Evolutionary conservation across 2,888 invertebrate genomes (phyloP).

Genomic region (Sinhomidia bicolor): DNA sequence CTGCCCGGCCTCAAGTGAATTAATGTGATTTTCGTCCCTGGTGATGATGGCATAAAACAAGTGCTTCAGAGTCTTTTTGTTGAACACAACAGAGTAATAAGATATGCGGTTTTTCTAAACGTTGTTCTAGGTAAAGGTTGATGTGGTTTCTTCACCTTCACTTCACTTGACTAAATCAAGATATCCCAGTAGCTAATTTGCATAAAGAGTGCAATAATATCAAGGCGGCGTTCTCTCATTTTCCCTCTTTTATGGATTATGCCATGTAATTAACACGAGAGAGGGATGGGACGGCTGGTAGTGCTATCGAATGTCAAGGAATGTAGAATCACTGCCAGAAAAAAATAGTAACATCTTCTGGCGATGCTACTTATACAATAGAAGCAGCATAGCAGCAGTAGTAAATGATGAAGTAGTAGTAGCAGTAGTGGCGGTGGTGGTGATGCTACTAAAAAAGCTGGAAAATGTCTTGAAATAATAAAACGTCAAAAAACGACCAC

Average conservation of each 20-base stretch:
- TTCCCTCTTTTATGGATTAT: slow-evolving; percentile 23
- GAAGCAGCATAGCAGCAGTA: not conserved
- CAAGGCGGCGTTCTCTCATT: slow-evolving; percentile 28
- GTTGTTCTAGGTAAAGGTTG: slow-evolving; percentile 52
- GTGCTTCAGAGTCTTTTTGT: not conserved
- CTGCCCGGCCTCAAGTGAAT: not conserved
- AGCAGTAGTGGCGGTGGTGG: not conserved
- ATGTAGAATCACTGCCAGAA: slow-evolving; percentile 10
- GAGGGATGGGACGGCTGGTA: not conserved
- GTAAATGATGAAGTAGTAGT: too few species aligned
- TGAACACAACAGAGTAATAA: not conserved
- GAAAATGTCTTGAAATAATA: slow-evolving; percentile 16
- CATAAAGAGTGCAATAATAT: slow-evolving; percentile 36
- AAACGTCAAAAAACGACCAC: slow-evolving; percentile 22
- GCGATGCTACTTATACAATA: not conserved
- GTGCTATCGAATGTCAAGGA: slow-evolving; percentile 30
- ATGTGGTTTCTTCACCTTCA: slow-evolving; percentile 28
- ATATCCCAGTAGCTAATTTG: slow-evolving; percentile 19
- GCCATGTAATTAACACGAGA: slow-evolving; percentile 47
- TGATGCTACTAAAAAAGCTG: not conserved
- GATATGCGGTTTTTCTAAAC: not conserved
- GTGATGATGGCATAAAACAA: not conserved
- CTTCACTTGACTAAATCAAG: not conserved
- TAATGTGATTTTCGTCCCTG: not conserved
- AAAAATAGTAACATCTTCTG: not conserved